Conservation (phyloP, 2,888 invertebrate species). For the Piscicola geometra region DNA sequence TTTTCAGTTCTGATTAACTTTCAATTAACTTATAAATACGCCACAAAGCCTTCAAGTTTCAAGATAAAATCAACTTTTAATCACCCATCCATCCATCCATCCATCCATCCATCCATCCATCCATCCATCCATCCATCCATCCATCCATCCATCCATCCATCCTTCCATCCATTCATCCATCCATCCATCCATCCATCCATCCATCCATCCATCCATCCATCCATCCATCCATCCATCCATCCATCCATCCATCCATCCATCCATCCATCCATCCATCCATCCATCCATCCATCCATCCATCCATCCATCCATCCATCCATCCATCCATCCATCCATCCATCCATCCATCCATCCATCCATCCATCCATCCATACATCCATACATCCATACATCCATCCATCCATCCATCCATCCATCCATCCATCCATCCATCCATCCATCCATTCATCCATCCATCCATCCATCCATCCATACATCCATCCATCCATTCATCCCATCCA, state of each 20-base stretch:
- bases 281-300: slow-evolving; percentile 30
- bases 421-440: slow-evolving; percentile 21
- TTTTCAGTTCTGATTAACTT: too few relatives aligned
- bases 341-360: slow-evolving; percentile 15
- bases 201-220: slow-evolving; percentile 30
- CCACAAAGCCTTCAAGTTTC: too few relatives aligned
- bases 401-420: slow-evolving; percentile 7
- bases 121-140: slow-evolving; percentile 22
- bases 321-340: slow-evolving; percentile 22
- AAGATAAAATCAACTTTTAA: too few relatives aligned
- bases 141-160: slow-evolving; percentile 31
- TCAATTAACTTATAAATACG: too few relatives aligned
- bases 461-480: too few relatives aligned
- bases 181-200: slow-evolving; percentile 33
- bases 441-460: too few relatives aligned
- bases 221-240: slow-evolving; percentile 17
- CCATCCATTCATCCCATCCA: too few relatives aligned
- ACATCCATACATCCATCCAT: too few relatives aligned
- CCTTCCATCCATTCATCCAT: too few relatives aligned
- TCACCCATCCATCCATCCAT: slow-evolving; percentile 4
- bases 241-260: slow-evolving; percentile 17
- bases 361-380: too few relatives aligned
- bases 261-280: slow-evolving; percentile 17
- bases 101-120: slow-evolving; percentile 14
- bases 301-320: slow-evolving; percentile 30